Evolutionary conservation across 2,797 vertebrate species (phyloP), one percentile per base, ranked within the genome.

Genomic region (Lacerta agilis): DNA sequence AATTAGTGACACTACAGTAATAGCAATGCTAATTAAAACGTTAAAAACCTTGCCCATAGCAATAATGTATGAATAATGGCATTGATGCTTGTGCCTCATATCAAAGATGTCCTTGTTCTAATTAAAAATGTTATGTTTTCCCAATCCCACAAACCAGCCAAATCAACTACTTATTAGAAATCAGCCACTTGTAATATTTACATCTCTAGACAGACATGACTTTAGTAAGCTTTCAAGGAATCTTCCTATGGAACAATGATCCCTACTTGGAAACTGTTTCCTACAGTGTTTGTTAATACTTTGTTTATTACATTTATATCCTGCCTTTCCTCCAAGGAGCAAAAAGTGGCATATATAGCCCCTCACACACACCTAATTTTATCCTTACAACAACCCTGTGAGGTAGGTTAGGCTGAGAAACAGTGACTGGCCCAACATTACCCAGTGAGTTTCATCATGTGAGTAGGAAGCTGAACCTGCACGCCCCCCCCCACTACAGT

Each of bases 21-120:
- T 7, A 94, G 69, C 71, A 89, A 67, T 87, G 77, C 18, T 91
- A 93, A 95, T 93, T 91, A 94, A 93, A 91, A 92, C 75, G 88
- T 86, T 41, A 78, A 88, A 90, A 87, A 88, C 29, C 83, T 88
- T 91, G 91, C 86, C 77, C 87, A 89, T 5, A 89, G 89, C 75
- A 86, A 91, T 85, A 85, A 11, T 81, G 33, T 17, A 86, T n/a
- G 58, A 90, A 88, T 83, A 92, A 77, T 7, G 1, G 29, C 90
- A 80, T 23, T 71, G 84, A 75, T 9, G 0, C 80, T 2, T 55
- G n/a, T 72, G 49, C 15, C 71, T 90, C 86, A 82, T 73, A 61
- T 43, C 64, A 0, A n/a, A 58, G 90, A 87, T 66, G 64, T 61
- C 89, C 66, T 86, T 27, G 87, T 84, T 0, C 0, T 20, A 87